Evolutionary conservation across 2,888 invertebrate genomes (phyloP).

Genomic region (Agriopis aurantiaria): DNA sequence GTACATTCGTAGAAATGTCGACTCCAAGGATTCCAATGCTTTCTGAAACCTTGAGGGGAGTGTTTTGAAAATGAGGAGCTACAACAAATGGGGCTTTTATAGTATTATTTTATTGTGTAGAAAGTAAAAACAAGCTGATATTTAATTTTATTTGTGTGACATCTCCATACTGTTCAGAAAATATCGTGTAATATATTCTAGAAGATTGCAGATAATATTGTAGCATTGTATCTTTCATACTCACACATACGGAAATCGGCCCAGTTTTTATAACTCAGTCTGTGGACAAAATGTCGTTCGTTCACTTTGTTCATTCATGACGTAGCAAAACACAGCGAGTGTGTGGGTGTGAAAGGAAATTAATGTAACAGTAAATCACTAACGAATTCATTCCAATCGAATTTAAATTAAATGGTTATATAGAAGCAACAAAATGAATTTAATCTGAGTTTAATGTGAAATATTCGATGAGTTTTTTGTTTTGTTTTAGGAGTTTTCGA

Average conservation of each 20-base stretch:
- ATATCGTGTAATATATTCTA: slow-evolving; percentile 4
- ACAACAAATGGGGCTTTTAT: too few relatives aligned
- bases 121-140: too few relatives aligned
- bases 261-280: slow-evolving; percentile 43
- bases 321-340: not conserved
- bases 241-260: slow-evolving; percentile 31
- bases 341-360: not conserved
- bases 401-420: not conserved
- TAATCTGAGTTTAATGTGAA: too few relatives aligned
- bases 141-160: not conserved
- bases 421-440: too few relatives aligned
- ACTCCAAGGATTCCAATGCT: too few relatives aligned
- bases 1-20: too few relatives aligned
- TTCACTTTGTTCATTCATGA: slow-evolving; percentile 20
- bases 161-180: slow-evolving; percentile 11
- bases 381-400: not conserved
- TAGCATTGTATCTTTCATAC: slow-evolving; percentile 42
- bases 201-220: slow-evolving; percentile 36
- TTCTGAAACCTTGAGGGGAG: too few relatives aligned
- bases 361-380: not conserved
- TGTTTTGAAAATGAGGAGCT: too few relatives aligned
- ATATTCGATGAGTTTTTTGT: too few relatives aligned
- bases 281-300: slow-evolving; percentile 24
- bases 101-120: too few relatives aligned
- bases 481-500: too few relatives aligned